Base-by-base conservation (phyloP, 1,140 invertebrate species). In the Mya arenaria region DNA sequence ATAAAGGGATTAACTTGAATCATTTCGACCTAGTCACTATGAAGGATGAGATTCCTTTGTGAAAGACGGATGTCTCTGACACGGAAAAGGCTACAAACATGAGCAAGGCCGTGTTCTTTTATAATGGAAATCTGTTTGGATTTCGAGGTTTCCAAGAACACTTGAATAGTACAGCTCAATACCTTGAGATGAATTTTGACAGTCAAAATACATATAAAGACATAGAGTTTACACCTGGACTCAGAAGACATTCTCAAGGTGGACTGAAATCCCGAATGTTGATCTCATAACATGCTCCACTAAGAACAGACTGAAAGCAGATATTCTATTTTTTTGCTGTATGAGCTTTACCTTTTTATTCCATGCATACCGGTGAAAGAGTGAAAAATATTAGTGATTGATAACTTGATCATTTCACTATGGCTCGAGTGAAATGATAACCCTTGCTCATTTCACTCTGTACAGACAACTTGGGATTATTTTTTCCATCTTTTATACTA, bases 231-330 rank as follows among this genome's bases (percentile, higher is more conserved):
- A 5, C 32, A 0, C 71, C 55, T 4, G 23, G 52, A 0, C 8
- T 58, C 36, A 19, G 32, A 34, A 74, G 60, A 60, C 34, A 74
- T 25, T 58, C 52, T 19, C 52, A 74, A 58, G 71, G 71, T 58
- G 52, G 71, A 8, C 44, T 60, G 3, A 60, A 74, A 39, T 8
- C 8, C 17, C 28, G 8, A 25, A 56, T 23, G 30, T 8, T 36
- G 6, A 32, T 25, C 71, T 8, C 0, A 1, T 4, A 58, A 36
- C 52, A 36, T 74, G 4, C 15, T 44, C 15, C 32, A 60, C 25
- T 74, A 39, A 28, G 56, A 62, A 62, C 72, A 62, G n/a, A 1
- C 55, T 10, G 72, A 75, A 19, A 62, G 36, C 36, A 13, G 19
- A 19, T 4, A 4, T 13, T 36, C 23, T 41, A 0, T 75, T 62